Percentiles rank a stretch among this genome's conserved stretches.
Evolutionary conservation across 2,888 invertebrate genomes (phyloP).

Genomic region (Isotomurus palustris): DNA sequence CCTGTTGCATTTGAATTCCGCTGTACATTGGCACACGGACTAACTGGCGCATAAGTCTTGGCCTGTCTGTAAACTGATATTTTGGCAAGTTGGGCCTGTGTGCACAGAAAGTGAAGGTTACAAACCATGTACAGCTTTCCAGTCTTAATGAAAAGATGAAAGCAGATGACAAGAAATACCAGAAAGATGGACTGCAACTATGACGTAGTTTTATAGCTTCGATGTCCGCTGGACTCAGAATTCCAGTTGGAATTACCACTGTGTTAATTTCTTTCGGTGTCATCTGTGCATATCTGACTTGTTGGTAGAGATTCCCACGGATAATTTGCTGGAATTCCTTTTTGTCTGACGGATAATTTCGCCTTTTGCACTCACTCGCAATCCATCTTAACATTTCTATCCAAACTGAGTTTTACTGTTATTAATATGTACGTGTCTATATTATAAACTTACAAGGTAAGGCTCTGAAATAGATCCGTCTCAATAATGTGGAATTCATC

Average conservation of each 20-base stretch:
- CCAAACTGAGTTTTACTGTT: too few relatives aligned
- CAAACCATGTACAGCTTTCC: not conserved
- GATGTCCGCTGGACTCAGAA: constrained; percentile 17
- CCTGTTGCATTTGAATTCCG: constrained; percentile 19
- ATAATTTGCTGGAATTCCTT: constrained; percentile 27
- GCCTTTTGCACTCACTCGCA: constrained; percentile 13
- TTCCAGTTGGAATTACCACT: constrained; percentile 16
- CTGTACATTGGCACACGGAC: constrained; percentile 23
- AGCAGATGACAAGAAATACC: constrained; percentile 11
- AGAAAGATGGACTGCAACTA: constrained; percentile 15
- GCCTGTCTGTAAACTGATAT: constrained; percentile 15
- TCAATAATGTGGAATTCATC: constrained; percentile 27
- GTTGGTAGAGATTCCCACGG: constrained; percentile 21
- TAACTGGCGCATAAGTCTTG: constrained; percentile 10
- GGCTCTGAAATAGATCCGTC: constrained; percentile 16
- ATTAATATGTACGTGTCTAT: too few relatives aligned
- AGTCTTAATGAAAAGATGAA: not conserved
- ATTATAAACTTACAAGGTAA: constrained; percentile 19
- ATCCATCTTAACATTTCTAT: constrained; percentile 22
- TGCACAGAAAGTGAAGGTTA: not conserved
- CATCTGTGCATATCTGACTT: constrained; percentile 27
- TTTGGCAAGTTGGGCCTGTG: constrained; percentile 21
- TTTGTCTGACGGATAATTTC: constrained; percentile 22
- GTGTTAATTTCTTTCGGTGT: constrained; percentile 24
- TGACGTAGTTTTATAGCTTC: constrained; percentile 16